Conservation (phyloP, 2,888 invertebrate species). For the Drosophila pullipes region DNA sequence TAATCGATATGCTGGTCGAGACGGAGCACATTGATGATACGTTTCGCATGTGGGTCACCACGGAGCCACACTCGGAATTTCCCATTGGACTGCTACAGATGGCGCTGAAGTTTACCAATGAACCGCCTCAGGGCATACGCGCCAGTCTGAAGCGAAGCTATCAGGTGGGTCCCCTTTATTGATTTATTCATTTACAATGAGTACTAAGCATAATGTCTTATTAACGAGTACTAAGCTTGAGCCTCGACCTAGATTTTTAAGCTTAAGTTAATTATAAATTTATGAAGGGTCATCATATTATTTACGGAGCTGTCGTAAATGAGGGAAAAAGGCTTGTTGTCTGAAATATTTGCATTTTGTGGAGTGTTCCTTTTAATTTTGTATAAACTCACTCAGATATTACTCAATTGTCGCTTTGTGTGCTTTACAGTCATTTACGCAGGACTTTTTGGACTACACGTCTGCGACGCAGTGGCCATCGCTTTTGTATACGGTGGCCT, state of each 20-base stretch:
- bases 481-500: conserved; percentile 96
- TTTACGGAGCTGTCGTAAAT: background rate
- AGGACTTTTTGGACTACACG: conserved; percentile 96
- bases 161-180: conserved; percentile 86
- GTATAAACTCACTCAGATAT: background rate
- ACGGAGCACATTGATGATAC: conserved; percentile 92
- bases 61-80: conserved; percentile 96
- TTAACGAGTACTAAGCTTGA: background rate
- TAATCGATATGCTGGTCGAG: conserved; percentile 95
- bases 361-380: background rate
- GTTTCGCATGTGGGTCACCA: conserved; percentile 97
- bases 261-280: background rate
- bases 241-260: background rate
- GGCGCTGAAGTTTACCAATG: conserved; percentile 98
- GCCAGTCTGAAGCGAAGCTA: conserved; percentile 98
- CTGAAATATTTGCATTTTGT: background rate
- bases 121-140: conserved; percentile 97
- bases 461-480: conserved; percentile 97
- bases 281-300: too few relatives aligned
- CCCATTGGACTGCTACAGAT: conserved; percentile 95
- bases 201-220: background rate
- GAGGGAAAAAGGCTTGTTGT: background rate
- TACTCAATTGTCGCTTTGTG: background rate
- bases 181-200: background rate
- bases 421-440: conserved; percentile 85